Conservation (phyloP, 2,888 invertebrate genomes). For the Aphidoletes aphidimyza region DNA sequence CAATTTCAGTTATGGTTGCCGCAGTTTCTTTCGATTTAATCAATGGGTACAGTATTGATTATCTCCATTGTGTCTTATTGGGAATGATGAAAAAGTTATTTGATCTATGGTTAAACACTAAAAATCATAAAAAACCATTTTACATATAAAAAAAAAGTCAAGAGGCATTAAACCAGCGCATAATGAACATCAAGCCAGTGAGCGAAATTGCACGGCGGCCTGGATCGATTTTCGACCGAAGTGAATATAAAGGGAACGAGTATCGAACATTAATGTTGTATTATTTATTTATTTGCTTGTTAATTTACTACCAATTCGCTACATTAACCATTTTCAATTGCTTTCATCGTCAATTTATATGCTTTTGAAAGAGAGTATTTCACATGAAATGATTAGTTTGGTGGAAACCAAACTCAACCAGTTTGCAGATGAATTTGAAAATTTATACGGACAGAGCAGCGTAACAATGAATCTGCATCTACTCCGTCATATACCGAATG, state of each 20-base stretch:
- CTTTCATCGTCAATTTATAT: background rate
- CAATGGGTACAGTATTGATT: constrained; percentile 1
- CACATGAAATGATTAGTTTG: background rate
- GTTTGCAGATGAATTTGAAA: background rate
- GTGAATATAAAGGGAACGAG: background rate
- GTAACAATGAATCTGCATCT: background rate
- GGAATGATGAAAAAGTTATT: constrained; percentile 20
- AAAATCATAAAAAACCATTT: background rate
- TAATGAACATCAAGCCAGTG: background rate
- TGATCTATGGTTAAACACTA: background rate
- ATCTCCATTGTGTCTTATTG: constrained; percentile 54
- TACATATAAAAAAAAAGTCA: background rate
- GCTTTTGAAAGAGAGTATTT: background rate
- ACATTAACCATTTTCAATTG: background rate
- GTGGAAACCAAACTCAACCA: background rate
- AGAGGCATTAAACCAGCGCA: background rate
- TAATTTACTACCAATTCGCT: background rate
- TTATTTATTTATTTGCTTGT: background rate
- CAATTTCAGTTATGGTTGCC: background rate
- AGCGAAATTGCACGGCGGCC: background rate
- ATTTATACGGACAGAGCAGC: background rate
- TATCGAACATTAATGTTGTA: background rate
- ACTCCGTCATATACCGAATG: background rate
- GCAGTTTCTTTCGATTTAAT: background rate
- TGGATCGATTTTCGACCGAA: background rate